These are phyloP conservation scores for Diabrotica balteata DNA, from an alignment of 2,888 invertebrate genomes.

Conservation along the genomic window DNA sequence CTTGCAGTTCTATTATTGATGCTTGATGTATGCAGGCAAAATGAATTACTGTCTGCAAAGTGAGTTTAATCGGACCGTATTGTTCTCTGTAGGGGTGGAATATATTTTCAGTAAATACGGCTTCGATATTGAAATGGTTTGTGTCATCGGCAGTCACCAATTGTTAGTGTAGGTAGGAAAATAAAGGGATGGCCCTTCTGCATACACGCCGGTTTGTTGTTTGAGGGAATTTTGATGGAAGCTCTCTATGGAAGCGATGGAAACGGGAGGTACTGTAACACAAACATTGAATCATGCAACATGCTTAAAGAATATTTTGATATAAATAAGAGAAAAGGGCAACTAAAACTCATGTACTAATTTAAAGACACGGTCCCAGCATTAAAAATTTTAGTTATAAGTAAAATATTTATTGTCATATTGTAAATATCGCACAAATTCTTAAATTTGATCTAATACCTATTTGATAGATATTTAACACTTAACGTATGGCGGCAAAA, in stretches of 20 bases:
- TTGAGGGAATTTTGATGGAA: conserved; percentile 10
- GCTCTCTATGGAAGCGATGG: not conserved
- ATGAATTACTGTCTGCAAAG: conserved; percentile 22
- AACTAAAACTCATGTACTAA: too few species aligned
- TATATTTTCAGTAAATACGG: conserved; percentile 28
- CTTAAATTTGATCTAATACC: too few species aligned
- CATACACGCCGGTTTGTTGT: not conserved
- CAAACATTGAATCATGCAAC: not conserved
- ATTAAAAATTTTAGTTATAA: too few species aligned
- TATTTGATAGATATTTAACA: too few species aligned
- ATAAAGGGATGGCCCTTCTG: conserved; percentile 19
- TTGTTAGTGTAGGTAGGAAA: conserved; percentile 23
- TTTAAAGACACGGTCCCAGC: too few species aligned
- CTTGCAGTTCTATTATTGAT: not conserved
- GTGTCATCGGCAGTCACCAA: conserved; percentile 27
- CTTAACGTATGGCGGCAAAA: too few species aligned
- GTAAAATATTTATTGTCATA: too few species aligned
- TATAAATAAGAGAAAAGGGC: too few species aligned
- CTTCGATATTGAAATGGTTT: conserved; percentile 28
- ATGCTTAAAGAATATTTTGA: too few species aligned
- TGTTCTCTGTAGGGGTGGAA: conserved; percentile 25
- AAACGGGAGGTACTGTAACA: not conserved
- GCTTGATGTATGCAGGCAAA: conserved; percentile 14
- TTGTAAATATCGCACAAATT: too few species aligned
- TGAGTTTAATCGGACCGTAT: conserved; percentile 24